phyloP scores from a whole-genome alignment of 2,888 invertebrate species.

The Drosophila subsilvestris region DNA sequence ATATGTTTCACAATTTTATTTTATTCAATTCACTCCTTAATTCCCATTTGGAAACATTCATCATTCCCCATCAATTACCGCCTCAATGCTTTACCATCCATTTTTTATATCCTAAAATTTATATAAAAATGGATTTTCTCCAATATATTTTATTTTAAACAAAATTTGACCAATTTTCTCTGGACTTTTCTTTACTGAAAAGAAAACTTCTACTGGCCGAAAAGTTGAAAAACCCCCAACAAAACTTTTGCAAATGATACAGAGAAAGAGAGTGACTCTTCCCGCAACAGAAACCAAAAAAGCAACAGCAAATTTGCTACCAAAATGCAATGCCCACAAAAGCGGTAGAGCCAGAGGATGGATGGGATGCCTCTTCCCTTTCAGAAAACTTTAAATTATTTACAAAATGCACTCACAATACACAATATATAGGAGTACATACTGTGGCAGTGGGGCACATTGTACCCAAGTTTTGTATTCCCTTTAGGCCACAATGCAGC shows the following conservation, averaged over 20 bases:
- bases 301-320: slow-evolving; percentile 23
- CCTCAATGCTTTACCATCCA: not conserved
- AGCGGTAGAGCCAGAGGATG: slow-evolving; percentile 30
- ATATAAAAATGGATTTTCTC: not conserved
- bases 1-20: too few species aligned
- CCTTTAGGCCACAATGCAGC: not conserved
- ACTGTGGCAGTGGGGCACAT: slow-evolving; percentile 10
- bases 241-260: slow-evolving; percentile 64
- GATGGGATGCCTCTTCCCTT: slow-evolving; percentile 32
- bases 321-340: slow-evolving; percentile 67
- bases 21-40: not conserved
- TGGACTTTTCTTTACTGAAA: not conserved
- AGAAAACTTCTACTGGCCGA: slow-evolving; percentile 14
- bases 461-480: slow-evolving; percentile 40
- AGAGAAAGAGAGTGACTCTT: slow-evolving; percentile 44
- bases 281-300: slow-evolving; percentile 26
- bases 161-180: not conserved
- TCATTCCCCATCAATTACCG: not conserved
- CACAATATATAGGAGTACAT: not conserved
- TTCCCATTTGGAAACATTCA: not conserved
- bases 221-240: slow-evolving; percentile 15
- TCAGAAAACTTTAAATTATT: slow-evolving; percentile 71
- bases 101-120: not conserved
- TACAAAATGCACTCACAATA: slow-evolving; percentile 60
- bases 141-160: not conserved